A percentile compares a stretch with the other conserved stretches of the same genome.
phyloP scores from a whole-genome alignment of 2,888 invertebrate species.

The Nymphalis c-album region DNA sequence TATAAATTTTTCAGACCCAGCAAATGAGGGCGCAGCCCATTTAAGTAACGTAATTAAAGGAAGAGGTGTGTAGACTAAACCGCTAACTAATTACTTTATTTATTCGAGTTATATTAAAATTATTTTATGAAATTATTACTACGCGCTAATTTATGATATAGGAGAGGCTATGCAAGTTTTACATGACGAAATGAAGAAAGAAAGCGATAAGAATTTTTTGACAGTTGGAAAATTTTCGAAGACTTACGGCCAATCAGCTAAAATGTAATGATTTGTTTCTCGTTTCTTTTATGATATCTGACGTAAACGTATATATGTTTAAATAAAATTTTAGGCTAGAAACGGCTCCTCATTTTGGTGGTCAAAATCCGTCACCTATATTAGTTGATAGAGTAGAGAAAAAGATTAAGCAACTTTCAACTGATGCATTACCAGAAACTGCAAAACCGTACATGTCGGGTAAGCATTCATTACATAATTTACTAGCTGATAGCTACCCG shows the following conservation, averaged over 20 bases:
- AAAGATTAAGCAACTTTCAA: slow-evolving; percentile 42
- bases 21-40: slow-evolving; percentile 56
- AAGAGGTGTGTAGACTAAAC: slow-evolving; percentile 48
- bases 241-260: slow-evolving; percentile 48
- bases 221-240: slow-evolving; percentile 53
- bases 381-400: slow-evolving; percentile 49
- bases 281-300: too few species aligned
- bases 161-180: slow-evolving; percentile 56
- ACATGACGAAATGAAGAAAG: slow-evolving; percentile 49
- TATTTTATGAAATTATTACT: background rate
- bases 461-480: slow-evolving; percentile 22
- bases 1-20: slow-evolving; percentile 46
- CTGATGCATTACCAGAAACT: slow-evolving; percentile 33
- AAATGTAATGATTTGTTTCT: slow-evolving; percentile 46
- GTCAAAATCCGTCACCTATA: slow-evolving; percentile 46
- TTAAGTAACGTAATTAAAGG: slow-evolving; percentile 55
- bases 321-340: slow-evolving; percentile 45
- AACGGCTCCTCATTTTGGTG: slow-evolving; percentile 49
- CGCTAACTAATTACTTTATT: background rate
- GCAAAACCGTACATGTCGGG: slow-evolving; percentile 48
- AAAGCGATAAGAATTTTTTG: slow-evolving; percentile 51
- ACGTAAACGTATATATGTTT: too few species aligned
- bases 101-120: background rate
- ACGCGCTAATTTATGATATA: slow-evolving; percentile 31
- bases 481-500: too few species aligned